Base-by-base conservation (phyloP, 1,140 invertebrate species). In the Drosophila sp. region DNA sequence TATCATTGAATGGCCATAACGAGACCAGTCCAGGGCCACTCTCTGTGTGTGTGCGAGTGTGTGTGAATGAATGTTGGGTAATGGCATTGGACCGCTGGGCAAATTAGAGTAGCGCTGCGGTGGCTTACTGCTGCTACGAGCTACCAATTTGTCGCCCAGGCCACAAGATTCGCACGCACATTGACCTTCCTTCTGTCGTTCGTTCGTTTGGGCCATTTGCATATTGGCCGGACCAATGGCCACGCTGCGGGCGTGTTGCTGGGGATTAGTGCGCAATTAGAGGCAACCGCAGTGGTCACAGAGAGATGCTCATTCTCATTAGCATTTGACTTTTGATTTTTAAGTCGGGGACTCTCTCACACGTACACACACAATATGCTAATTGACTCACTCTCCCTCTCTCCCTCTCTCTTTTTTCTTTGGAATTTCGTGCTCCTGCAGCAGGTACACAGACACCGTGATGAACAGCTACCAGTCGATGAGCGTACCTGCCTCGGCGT, bases 391-490 rank as follows among this genome's bases (percentile, higher is more conserved):
- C 7, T 33, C 47, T 60, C 35, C 58, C 23, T 66, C 50, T 65
- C 11, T 40, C 44, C 47, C 11, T 62, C 11, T 55, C 4, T 57
- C 32, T 66, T 11, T 35, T 6, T 60, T 60, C 7, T 17, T 29
- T 33, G 35, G 10, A 38, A 38, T 11, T 5, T 60, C 60, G 25
- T 29, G 10, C 10, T 40, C 54, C 60, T 56, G 32, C 60, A 87
- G 84, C 84, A 87, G 84, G 90, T 92, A 92, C 83, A 91, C 91
- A 67, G 91, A 92, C 72, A 92, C 80, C 63, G 87, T 92, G 60
- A 92, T 92, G 91, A 92, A 92, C 79, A 92, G 91, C 65, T 92
- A 92, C 79, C 91, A 92, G 78, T 92, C 91, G 72, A 92, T 92
- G 91, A 91, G 90, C 67, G 91, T 92, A 76, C 91, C 91, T 73